Base-by-base conservation (phyloP, 2,888 invertebrate genomes). In the Aporophyla lueneburgensis region DNA sequence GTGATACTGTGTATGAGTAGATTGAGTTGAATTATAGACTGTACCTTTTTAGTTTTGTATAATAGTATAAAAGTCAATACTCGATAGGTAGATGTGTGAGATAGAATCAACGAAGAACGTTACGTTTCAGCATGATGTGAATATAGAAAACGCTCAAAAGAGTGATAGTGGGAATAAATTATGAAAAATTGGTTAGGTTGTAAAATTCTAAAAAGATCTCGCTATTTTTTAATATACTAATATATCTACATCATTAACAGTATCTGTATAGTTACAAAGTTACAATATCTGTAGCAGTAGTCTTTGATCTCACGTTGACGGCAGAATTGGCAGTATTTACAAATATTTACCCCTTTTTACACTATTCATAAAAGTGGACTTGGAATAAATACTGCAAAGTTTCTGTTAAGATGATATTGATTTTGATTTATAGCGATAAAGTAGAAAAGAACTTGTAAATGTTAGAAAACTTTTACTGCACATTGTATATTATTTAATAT, bases 11-110 rank as follows among this genome's bases (percentile, higher is more conserved):
- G 49, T 56, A 33, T 70, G 63, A 70, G 24, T 7, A 68, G 76
- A 59, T 46, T 49, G 62, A 62, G 19, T 59, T 66, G 16, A 56
- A 69, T 73, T 16, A 69, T 66, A 72, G 58, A 72, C 61, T 74
- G 67, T 53, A 54, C 43, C 43, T 46, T 46, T 74, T 71, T 78
- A 81, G 70, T 86, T 83, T 84, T 84, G 69, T 86, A 84, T 74
- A 65, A 66, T 71, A 62, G 56, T 68, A 21, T 71, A 68, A 65
- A 71, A 73, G 21, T 62, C 46, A 62, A 80, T 72, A 76, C 81
- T 84, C 74, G 62, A n/a, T 49, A 71, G 27, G 16, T 70, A 80
- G 6, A 63, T 46, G 59, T 33, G 33, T 73, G 54, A 65, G 24
- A 61, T 46, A 72, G n/a, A 61, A 59, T 54, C 53, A 33, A 65